These are phyloP conservation scores for Proisotoma minuta DNA, from an alignment of 2,888 invertebrate species.

Conservation along the genomic window DNA sequence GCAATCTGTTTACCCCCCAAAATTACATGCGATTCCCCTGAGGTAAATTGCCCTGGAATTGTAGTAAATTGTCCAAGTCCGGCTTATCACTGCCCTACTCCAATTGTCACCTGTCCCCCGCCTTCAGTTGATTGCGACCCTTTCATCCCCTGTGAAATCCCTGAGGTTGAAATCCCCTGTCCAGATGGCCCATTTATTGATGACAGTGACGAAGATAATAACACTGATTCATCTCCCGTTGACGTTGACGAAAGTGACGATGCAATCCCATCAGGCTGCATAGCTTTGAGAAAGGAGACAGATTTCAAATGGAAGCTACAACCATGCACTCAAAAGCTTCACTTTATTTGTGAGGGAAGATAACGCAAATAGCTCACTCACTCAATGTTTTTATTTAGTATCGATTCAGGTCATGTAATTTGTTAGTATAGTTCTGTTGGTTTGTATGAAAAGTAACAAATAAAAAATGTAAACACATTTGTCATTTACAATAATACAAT, in stretches of 20 bases:
- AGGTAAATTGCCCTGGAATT: slow-evolving; percentile 11
- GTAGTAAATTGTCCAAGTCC: slow-evolving; percentile 26
- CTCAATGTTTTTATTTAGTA: too few relatives aligned
- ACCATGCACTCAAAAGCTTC: slow-evolving; percentile 13
- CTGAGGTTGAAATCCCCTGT: slow-evolving; percentile 13
- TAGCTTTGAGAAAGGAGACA: slow-evolving; percentile 18
- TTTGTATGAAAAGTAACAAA: too few relatives aligned
- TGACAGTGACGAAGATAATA: slow-evolving; percentile 1
- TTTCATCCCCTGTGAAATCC: slow-evolving; percentile 20
- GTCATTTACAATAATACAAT: too few relatives aligned
- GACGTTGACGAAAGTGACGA: neutral
- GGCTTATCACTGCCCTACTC: slow-evolving; percentile 12
- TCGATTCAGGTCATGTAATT: too few relatives aligned
- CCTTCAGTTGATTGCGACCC: slow-evolving; percentile 19
- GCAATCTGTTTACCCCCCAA: neutral
- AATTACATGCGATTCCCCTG: slow-evolving; percentile 5
- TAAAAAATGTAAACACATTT: too few relatives aligned
- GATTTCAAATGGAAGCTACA: slow-evolving; percentile 28
- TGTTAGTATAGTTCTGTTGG: too few relatives aligned
- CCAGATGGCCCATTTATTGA: neutral
- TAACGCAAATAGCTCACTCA: neutral
- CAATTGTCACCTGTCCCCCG: slow-evolving; percentile 17
- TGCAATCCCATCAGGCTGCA: slow-evolving; percentile 21
- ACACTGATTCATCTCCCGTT: neutral
- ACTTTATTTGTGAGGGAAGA: slow-evolving; percentile 31